Conservation (phyloP, 2,113 vertebrate species). For the Protobothrops flavoviridis region DNA sequence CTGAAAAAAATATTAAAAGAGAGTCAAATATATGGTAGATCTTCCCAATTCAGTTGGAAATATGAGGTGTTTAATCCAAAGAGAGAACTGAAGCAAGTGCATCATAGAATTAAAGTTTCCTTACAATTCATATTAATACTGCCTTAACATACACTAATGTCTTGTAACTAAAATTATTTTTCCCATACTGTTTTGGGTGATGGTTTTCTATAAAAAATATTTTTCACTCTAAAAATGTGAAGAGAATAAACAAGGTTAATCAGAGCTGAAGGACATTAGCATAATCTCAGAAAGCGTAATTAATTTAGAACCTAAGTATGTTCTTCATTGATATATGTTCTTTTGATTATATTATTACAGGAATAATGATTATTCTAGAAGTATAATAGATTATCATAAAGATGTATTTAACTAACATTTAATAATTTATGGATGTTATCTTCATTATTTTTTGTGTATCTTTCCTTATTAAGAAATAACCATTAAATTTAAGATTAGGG, state of each 20-base stretch:
- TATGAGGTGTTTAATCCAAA: not conserved
- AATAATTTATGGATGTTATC: not conserved
- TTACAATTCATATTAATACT: not conserved
- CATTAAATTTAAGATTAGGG: not conserved
- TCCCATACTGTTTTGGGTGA: not conserved
- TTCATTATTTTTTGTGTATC: not conserved
- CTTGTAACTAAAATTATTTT: not conserved
- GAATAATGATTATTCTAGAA: not conserved
- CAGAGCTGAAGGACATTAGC: not conserved
- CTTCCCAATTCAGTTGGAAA: not conserved
- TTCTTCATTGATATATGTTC: not conserved
- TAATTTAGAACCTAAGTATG: not conserved
- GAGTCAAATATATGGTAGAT: too few species aligned
- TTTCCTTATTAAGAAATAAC: not conserved
- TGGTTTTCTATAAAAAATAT: not conserved
- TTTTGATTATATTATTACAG: not conserved
- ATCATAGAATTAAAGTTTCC: not conserved
- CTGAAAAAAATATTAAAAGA: too few species aligned
- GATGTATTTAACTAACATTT: not conserved
- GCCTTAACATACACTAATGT: not conserved
- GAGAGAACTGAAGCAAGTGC: not conserved
- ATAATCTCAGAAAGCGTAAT: not conserved
- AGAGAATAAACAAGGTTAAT: not conserved
- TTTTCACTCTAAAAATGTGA: not conserved
- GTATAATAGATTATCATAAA: rapidly evolving